Evolutionary conservation across 2,797 vertebrate genomes (phyloP).

Genomic region (Neosalanx taihuensis): DNA sequence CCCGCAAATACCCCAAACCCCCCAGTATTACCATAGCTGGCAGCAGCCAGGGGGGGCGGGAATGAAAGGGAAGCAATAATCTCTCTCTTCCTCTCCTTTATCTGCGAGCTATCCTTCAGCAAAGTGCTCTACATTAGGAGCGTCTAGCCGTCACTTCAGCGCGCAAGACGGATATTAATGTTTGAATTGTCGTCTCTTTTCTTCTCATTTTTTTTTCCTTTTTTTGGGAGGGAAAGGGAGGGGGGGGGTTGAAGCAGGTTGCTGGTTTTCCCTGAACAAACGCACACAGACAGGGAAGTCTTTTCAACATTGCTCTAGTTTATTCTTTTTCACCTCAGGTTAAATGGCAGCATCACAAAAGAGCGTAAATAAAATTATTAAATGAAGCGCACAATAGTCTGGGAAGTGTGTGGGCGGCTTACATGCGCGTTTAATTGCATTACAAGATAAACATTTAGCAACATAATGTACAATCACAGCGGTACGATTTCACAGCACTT

Average conservation of each 20-base stretch:
- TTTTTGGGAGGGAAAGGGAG: no score
- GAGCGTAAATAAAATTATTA: slow-evolving; percentile 75
- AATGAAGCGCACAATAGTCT: slow-evolving; percentile 73
- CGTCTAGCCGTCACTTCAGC: slow-evolving; percentile 69
- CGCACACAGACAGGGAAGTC: slow-evolving; percentile 69
- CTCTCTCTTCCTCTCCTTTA: slow-evolving; percentile 70
- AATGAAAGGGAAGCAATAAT: slow-evolving; percentile 79
- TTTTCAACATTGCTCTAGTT: slow-evolving; percentile 71
- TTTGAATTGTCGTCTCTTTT: slow-evolving; percentile 78
- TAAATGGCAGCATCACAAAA: slow-evolving; percentile 75
- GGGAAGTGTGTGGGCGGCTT: slow-evolving; percentile 72
- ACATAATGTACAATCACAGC: slow-evolving; percentile 77
- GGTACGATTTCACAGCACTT: slow-evolving; percentile 72
- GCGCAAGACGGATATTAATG: slow-evolving; percentile 78
- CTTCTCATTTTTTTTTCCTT: slow-evolving; percentile 11
- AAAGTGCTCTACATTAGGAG: slow-evolving; percentile 69
- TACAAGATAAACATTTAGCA: slow-evolving; percentile 81
- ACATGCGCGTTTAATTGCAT: slow-evolving; percentile 82
- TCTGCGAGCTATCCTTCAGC: slow-evolving; percentile 80
- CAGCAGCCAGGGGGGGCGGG: slow-evolving; percentile 67
- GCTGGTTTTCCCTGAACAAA: slow-evolving; percentile 65
- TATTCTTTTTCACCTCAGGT: slow-evolving; percentile 75
- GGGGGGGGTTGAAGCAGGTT: slow-evolving; percentile 60
- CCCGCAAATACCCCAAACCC: slow-evolving; percentile 76
- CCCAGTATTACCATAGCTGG: slow-evolving; percentile 74